phyloP scores from a whole-genome alignment of 2,888 invertebrate genomes.

The Notodonta ziczac region DNA sequence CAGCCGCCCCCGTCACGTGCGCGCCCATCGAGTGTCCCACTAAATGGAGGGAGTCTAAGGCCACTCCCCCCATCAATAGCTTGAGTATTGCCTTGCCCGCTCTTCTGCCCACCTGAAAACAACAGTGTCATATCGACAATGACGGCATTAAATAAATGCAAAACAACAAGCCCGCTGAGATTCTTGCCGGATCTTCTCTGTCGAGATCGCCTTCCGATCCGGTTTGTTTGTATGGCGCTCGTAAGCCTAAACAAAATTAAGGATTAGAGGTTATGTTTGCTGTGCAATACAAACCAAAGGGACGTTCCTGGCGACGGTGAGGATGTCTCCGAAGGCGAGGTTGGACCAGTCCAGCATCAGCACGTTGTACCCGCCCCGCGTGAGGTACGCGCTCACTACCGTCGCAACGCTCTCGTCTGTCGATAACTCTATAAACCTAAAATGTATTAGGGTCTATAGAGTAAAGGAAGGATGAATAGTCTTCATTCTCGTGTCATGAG shows the following conservation, averaged over 20 bases:
- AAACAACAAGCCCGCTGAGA: no score
- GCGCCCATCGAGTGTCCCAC: slow-evolving; percentile 85
- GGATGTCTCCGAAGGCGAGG: slow-evolving; percentile 66
- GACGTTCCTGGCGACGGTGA: slow-evolving; percentile 46
- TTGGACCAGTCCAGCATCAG: slow-evolving; percentile 73
- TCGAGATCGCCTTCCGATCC: no score
- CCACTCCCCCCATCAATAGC: slow-evolving; percentile 76
- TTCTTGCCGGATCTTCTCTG: no score
- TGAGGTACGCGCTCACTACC: slow-evolving; percentile 62
- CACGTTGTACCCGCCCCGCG: slow-evolving; percentile 63
- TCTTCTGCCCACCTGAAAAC: slow-evolving; percentile 60
- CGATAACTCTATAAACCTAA: slow-evolving; percentile 64
- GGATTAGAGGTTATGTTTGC: no score
- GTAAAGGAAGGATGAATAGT: no score
- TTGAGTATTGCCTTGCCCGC: slow-evolving; percentile 74
- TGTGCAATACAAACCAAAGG: slow-evolving; percentile 42
- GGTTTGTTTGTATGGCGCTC: no score
- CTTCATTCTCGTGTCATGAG: no score
- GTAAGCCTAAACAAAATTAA: no score
- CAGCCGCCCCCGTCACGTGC: slow-evolving; percentile 82
- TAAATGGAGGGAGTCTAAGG: slow-evolving; percentile 74
- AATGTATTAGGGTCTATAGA: slow-evolving; percentile 1
- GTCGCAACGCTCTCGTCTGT: slow-evolving; percentile 57
- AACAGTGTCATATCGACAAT: no score
- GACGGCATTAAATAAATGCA: no score